Conservation (phyloP, 2,888 invertebrate species). For the Ptilodon capucinus region DNA sequence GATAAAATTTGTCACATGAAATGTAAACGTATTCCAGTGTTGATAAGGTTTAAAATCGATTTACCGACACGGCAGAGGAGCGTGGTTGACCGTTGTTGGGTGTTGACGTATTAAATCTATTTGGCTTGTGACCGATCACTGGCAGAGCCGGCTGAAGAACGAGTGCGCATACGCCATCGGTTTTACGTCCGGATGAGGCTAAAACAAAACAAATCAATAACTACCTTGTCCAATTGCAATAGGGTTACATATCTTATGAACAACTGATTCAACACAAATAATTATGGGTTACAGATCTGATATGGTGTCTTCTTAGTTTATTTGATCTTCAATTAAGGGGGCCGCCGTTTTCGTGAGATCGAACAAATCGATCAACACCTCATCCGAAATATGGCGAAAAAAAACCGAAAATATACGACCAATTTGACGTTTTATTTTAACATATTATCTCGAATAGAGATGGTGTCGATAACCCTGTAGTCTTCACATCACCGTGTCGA, state of each 20-base stretch:
- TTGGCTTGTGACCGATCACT: conserved; percentile 57
- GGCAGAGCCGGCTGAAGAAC: conserved; percentile 89
- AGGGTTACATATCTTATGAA: neutral
- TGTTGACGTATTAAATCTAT: conserved; percentile 9
- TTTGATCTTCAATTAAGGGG: no score
- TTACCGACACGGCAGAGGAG: conserved; percentile 9
- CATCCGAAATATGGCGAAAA: no score
- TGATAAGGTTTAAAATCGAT: neutral
- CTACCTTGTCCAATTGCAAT: neutral
- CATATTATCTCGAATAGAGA: no score
- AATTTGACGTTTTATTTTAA: no score
- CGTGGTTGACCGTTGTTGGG: conserved; percentile 15
- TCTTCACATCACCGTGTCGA: no score
- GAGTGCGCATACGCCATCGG: conserved; percentile 98
- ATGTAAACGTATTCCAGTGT: conserved; percentile 1
- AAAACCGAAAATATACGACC: no score
- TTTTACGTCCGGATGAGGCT: conserved; percentile 98
- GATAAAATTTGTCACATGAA: neutral
- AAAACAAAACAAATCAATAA: conserved; percentile 61
- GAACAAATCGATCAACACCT: no score
- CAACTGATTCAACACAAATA: no score
- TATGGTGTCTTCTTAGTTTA: no score
- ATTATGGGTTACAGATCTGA: no score
- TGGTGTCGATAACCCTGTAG: no score
- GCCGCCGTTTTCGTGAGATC: no score